phyloP scores from a whole-genome alignment of 2,113 vertebrate species.

The Paramormyrops kingsleyae region DNA sequence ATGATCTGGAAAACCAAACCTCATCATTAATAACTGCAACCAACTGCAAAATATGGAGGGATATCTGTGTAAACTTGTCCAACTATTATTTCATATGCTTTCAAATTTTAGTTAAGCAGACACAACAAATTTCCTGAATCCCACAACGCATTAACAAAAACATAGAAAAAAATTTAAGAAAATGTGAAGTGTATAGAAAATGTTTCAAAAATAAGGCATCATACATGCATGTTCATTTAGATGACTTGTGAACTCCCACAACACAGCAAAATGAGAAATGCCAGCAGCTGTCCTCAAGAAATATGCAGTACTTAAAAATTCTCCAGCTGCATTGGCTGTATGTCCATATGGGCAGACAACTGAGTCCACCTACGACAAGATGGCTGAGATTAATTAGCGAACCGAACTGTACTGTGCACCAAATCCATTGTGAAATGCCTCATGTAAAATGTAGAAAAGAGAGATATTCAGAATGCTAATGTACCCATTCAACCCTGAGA shows the following conservation, averaged over 20 bases:
- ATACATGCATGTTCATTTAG: not conserved
- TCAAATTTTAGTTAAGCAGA: not conserved
- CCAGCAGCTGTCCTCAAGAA: not conserved
- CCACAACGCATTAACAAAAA: not conserved
- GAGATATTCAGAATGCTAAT: not conserved
- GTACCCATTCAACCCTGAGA: not conserved
- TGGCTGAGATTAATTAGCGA: not conserved
- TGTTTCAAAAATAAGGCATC: not conserved
- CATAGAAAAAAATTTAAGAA: no score
- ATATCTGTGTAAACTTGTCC: not conserved
- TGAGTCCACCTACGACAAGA: not conserved
- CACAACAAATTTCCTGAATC: not conserved
- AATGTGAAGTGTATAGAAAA: not conserved
- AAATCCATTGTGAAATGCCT: not conserved
- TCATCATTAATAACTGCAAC: not conserved
- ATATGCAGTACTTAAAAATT: not conserved
- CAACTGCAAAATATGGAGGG: not conserved
- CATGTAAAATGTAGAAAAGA: not conserved
- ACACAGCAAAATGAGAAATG: not conserved
- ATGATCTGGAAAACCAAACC: not conserved
- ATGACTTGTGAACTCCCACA: not conserved
- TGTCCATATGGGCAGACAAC: not conserved
- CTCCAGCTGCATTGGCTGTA: not conserved
- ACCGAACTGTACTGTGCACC: not conserved
- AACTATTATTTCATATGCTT: not conserved